These are phyloP conservation scores for Drosophila equinoxialis DNA, from an alignment of 1,140 invertebrate species.

Conservation along the genomic window DNA sequence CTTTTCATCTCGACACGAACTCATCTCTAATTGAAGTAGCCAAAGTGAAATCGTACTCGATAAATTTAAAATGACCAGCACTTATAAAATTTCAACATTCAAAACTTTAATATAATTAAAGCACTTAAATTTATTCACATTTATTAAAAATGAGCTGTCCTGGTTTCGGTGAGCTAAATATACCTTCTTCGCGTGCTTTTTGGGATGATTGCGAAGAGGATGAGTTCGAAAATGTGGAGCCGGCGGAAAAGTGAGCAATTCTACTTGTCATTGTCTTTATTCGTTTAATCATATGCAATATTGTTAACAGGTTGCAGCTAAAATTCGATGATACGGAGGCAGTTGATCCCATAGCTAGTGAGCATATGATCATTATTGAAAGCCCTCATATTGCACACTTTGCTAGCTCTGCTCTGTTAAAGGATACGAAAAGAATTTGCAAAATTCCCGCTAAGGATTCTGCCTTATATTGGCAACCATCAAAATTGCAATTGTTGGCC, in stretches of 20 bases:
- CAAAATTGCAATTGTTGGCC: constrained; percentile 51
- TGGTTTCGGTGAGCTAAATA: constrained; percentile 75
- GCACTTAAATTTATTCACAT: background rate
- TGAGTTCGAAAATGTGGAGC: constrained; percentile 57
- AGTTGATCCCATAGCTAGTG: constrained; percentile 39
- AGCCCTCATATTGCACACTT: constrained; percentile 60
- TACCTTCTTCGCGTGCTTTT: constrained; percentile 76
- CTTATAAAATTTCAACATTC: constrained; percentile 31
- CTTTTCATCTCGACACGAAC: background rate
- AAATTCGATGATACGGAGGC: constrained; percentile 37
- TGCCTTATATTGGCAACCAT: constrained; percentile 51
- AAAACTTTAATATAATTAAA: constrained; percentile 16
- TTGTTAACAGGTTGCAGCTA: constrained; percentile 42
- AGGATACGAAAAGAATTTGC: constrained; percentile 47
- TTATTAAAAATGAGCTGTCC: constrained; percentile 64
- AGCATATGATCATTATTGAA: constrained; percentile 69
- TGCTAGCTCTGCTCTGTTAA: constrained; percentile 33
- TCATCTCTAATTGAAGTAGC: background rate
- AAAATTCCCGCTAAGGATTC: constrained; percentile 59
- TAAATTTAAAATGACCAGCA: constrained; percentile 36
- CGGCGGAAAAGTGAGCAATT: constrained; percentile 50
- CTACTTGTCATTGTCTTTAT: constrained; percentile 1
- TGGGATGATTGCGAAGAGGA: constrained; percentile 81
- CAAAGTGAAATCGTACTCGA: constrained; percentile 1
- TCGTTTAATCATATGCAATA: background rate